A percentile compares a stretch with the other conserved stretches of the same genome.
Evolutionary conservation across 2,888 invertebrate genomes (phyloP).

Genomic region (Fragum fragum): DNA sequence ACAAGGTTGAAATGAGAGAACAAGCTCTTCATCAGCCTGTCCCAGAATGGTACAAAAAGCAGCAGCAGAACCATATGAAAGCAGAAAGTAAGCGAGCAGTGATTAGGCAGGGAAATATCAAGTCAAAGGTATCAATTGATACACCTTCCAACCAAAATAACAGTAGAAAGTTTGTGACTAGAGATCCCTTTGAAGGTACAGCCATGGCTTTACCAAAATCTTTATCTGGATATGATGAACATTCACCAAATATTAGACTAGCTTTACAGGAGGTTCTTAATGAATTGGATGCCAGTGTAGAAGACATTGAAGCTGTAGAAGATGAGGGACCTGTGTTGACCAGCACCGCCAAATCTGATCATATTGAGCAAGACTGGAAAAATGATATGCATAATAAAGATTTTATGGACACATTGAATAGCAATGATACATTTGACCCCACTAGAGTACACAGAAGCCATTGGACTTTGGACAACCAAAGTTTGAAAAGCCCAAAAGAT

Average conservation of each 20-base stretch:
- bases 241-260: slow-evolving; percentile 19
- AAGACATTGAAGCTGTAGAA: background rate
- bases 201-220: background rate
- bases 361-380: background rate
- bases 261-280: slow-evolving; percentile 10
- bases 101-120: background rate
- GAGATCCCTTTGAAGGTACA: background rate
- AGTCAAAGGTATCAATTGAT: background rate
- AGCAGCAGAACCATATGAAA: slow-evolving; percentile 22
- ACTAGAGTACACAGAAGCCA: slow-evolving; percentile 21
- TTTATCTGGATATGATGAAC: background rate
- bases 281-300: slow-evolving; percentile 16
- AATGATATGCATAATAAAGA: background rate
- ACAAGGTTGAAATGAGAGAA: slow-evolving; percentile 55
- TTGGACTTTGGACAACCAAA: slow-evolving; percentile 21
- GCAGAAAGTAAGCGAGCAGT: background rate
- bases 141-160: background rate
- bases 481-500: slow-evolving; percentile 25
- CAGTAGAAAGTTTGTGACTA: background rate
- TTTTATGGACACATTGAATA: background rate
- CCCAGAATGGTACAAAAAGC: slow-evolving; percentile 48
- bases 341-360: background rate
- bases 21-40: slow-evolving; percentile 23
- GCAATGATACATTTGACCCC: background rate
- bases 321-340: background rate